Conservation (phyloP, 2,113 vertebrate genomes). For the Hippocampus guttulatus region DNA sequence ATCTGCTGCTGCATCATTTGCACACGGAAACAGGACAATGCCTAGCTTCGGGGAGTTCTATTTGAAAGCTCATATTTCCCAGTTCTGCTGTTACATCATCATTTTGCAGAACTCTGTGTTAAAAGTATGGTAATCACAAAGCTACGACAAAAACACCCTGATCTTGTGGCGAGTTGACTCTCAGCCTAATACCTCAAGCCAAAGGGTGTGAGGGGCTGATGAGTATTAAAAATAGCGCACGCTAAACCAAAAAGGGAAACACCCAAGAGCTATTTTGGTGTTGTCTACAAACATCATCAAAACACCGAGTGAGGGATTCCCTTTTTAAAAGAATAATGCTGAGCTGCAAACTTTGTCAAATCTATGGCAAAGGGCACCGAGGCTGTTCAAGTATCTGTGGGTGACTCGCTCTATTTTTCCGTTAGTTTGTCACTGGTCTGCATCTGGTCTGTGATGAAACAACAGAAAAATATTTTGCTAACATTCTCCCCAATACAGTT, state of each 20-base stretch:
- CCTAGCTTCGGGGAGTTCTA: not conserved
- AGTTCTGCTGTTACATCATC: not conserved
- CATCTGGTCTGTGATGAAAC: constrained; percentile 38
- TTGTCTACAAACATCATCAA: constrained; percentile 8
- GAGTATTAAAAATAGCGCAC: not conserved
- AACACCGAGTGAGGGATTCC: constrained; percentile 9
- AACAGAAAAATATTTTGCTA: constrained; percentile 28
- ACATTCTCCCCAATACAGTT: constrained; percentile 37
- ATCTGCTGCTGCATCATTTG: not conserved
- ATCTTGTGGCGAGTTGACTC: not conserved
- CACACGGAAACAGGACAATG: not conserved
- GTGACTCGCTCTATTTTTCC: not conserved
- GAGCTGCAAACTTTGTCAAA: not conserved
- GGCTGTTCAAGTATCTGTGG: not conserved
- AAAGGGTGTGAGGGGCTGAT: constrained; percentile 1
- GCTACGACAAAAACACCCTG: not conserved
- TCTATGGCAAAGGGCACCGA: not conserved
- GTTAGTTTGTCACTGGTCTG: not conserved
- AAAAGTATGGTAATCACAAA: not conserved
- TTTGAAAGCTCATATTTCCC: not conserved
- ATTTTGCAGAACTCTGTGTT: too few relatives aligned
- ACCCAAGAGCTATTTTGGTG: not conserved
- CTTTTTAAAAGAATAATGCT: not conserved
- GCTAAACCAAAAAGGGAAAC: not conserved
- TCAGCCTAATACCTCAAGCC: constrained; percentile 5